phyloP scores from a whole-genome alignment of 2,113 vertebrate genomes.

The Dryoscopus gambensis region DNA sequence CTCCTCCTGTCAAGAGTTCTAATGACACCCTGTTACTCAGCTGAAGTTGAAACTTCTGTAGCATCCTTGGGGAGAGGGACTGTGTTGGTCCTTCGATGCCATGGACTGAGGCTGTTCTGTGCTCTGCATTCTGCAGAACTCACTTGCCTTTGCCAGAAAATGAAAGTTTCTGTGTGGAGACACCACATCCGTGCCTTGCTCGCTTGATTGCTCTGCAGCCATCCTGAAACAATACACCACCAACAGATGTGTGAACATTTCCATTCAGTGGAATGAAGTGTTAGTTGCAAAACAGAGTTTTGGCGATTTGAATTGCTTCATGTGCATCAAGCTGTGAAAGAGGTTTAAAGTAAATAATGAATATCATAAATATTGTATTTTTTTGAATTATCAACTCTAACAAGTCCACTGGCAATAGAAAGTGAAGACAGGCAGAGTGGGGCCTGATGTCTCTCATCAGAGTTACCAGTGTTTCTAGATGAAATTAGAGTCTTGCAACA shows the following conservation, averaged over 20 bases:
- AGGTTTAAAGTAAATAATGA: conserved; percentile 22
- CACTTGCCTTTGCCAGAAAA: background rate
- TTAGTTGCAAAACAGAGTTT: background rate
- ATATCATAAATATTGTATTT: conserved; percentile 6
- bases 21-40: background rate
- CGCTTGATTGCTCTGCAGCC: background rate
- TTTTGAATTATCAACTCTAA: background rate
- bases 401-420: background rate
- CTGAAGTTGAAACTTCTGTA: background rate
- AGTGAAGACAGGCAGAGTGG: background rate
- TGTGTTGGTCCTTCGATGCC: accelerated
- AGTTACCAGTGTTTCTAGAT: background rate
- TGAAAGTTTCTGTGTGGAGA: background rate
- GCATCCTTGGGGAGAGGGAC: background rate
- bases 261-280: background rate
- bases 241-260: conserved; percentile 14
- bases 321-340: conserved; percentile 36
- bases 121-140: background rate
- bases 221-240: background rate
- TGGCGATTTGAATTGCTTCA: background rate
- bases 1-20: background rate
- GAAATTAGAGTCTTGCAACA: background rate
- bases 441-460: background rate
- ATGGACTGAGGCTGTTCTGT: background rate
- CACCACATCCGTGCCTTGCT: background rate